These are phyloP conservation scores for Anguilla obscura DNA, from an alignment of 2,797 vertebrate genomes.

Conservation along the genomic window DNA sequence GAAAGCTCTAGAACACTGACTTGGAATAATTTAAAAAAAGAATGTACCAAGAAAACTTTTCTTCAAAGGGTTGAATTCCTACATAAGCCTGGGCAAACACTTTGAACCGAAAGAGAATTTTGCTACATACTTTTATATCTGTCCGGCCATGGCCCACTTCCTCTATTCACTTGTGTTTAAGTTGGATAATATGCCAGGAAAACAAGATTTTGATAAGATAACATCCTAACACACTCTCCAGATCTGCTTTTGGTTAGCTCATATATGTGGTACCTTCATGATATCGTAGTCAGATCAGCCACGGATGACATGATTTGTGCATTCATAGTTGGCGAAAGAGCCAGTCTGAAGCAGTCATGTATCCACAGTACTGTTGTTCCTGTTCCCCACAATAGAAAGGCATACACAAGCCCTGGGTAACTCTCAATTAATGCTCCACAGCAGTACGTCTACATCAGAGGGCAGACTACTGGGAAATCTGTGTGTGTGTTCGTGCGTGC, in stretches of 20 bases:
- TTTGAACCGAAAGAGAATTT: background rate
- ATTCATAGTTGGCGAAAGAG: background rate
- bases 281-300: background rate
- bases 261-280: background rate
- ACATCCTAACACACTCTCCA: background rate
- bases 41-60: too few species aligned
- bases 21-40: too few species aligned
- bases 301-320: background rate
- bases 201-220: background rate
- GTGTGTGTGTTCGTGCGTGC: background rate
- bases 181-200: background rate
- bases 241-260: background rate
- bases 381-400: background rate
- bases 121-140: background rate
- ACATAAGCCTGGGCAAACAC: background rate
- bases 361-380: background rate
- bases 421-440: slow-evolving; percentile 21
- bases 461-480: background rate
- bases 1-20: too few species aligned
- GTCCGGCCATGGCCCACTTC: too few species aligned
- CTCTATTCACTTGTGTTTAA: background rate
- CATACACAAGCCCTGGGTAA: background rate
- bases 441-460: background rate
- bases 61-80: too few species aligned
- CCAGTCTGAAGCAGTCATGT: background rate